phyloP scores from a whole-genome alignment of 2,888 invertebrate species.

The Cataglyphis livida region DNA sequence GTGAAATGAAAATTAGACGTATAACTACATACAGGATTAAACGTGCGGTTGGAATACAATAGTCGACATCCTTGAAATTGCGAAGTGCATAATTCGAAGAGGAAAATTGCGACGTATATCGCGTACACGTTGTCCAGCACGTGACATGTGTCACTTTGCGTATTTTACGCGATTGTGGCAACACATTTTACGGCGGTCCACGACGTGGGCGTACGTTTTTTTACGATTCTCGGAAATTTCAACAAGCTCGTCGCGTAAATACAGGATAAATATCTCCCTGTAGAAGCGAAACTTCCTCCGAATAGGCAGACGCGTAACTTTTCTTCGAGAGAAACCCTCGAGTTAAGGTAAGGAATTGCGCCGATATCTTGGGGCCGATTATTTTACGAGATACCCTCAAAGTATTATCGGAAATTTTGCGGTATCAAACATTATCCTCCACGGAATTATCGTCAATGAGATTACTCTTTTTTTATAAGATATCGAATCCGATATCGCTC shows the following conservation, averaged over 20 bases:
- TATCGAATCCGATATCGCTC: background rate
- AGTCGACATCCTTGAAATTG: background rate
- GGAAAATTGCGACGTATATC: background rate
- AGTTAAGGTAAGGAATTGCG: slow-evolving; percentile 32
- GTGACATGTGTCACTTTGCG: slow-evolving; percentile 1
- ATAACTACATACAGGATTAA: slow-evolving; percentile 14
- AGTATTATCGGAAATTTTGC: background rate
- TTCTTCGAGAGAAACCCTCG: background rate
- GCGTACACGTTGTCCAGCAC: no score
- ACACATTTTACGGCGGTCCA: slow-evolving; percentile 2
- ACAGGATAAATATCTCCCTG: slow-evolving; percentile 6
- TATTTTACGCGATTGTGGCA: background rate
- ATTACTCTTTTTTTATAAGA: slow-evolving; percentile 11
- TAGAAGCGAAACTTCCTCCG: background rate
- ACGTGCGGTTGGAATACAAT: background rate
- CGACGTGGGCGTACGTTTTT: background rate
- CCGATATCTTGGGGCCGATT: background rate
- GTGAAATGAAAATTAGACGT: slow-evolving; percentile 3
- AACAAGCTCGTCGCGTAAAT: slow-evolving; percentile 21
- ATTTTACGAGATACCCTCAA: background rate
- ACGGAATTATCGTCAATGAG: background rate
- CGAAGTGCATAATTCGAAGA: background rate
- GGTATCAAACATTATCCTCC: background rate
- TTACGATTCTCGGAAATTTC: slow-evolving; percentile 35
- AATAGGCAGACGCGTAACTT: slow-evolving; percentile 19